These are phyloP conservation scores for Lutraria lutraria DNA, from an alignment of 2,888 invertebrate species.

Conservation along the genomic window DNA sequence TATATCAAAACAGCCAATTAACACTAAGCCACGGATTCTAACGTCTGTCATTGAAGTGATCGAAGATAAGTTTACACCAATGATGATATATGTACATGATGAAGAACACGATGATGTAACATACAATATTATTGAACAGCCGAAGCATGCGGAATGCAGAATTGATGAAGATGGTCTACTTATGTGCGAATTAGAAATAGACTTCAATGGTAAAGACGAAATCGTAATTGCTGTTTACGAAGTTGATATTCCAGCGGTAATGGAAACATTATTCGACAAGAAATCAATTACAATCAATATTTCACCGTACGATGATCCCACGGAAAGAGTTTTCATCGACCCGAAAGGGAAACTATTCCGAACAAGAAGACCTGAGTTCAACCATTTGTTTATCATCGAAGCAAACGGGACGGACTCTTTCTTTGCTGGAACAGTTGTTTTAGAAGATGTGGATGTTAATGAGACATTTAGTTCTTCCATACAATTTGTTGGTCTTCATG, in stretches of 20 bases:
- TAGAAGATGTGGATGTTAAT: conserved; percentile 58
- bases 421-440: conserved; percentile 50
- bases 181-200: conserved; percentile 54
- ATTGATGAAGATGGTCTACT: conserved; percentile 60
- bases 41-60: conserved; percentile 36
- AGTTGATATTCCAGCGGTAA: conserved; percentile 46
- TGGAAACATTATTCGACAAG: conserved; percentile 34
- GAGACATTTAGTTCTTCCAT: conserved; percentile 39
- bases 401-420: conserved; percentile 47
- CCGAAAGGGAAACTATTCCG: conserved; percentile 42
- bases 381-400: conserved; percentile 26
- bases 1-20: no score
- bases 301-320: conserved; percentile 38
- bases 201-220: conserved; percentile 66
- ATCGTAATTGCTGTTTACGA: conserved; percentile 60
- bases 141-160: conserved; percentile 40
- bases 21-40: conserved; percentile 53
- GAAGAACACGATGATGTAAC: conserved; percentile 64
- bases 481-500: conserved; percentile 42
- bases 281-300: conserved; percentile 43
- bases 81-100: conserved; percentile 53
- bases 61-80: conserved; percentile 44
- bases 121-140: conserved; percentile 55
- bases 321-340: conserved; percentile 55
- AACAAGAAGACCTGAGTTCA: conserved; percentile 44